phyloP scores from a whole-genome alignment of 2,113 vertebrate genomes.

The Ellobius talpinus region DNA sequence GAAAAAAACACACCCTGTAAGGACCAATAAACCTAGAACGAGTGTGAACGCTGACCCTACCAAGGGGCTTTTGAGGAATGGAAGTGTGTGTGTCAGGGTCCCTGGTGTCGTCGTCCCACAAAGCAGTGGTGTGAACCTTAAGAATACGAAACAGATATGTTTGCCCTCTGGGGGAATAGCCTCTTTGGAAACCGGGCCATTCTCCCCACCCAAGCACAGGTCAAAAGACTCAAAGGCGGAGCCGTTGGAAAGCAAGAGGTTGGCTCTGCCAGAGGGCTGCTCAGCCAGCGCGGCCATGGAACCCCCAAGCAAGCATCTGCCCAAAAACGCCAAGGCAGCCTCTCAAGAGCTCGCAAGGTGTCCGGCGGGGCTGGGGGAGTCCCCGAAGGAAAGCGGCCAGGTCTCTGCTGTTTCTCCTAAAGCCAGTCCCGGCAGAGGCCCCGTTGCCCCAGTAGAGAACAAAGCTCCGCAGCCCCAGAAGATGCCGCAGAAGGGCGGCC shows the following conservation, averaged over 20 bases:
- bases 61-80: slow-evolving; percentile 93
- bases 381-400: slow-evolving; percentile 84
- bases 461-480: slow-evolving; percentile 84
- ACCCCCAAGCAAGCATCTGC: slow-evolving; percentile 84
- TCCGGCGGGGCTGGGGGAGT: slow-evolving; percentile 37
- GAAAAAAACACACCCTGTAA: slow-evolving; percentile 90
- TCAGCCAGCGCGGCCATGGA: slow-evolving; percentile 46
- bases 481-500: slow-evolving; percentile 82
- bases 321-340: slow-evolving; percentile 72
- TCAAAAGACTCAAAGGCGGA: slow-evolving; percentile 86
- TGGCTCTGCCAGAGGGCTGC: slow-evolving; percentile 61
- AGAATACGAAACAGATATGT: slow-evolving; percentile 84
- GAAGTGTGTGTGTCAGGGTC: slow-evolving; percentile 90
- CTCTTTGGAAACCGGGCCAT: slow-evolving; percentile 78
- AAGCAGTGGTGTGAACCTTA: slow-evolving; percentile 83
- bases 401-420: slow-evolving; percentile 81
- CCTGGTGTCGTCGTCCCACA: slow-evolving; percentile 77
- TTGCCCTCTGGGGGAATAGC: slow-evolving; percentile 80
- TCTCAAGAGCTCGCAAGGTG: slow-evolving; percentile 75
- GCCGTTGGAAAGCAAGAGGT: slow-evolving; percentile 85
- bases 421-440: slow-evolving; percentile 74
- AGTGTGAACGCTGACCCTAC: slow-evolving; percentile 92
- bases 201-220: slow-evolving; percentile 88
- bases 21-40: slow-evolving; percentile 94
- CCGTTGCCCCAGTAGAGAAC: slow-evolving; percentile 80